A percentile compares a stretch with the other conserved stretches of the same genome.
phyloP scores from a whole-genome alignment of 2,888 invertebrate genomes.

The Polyommatus icarus region DNA sequence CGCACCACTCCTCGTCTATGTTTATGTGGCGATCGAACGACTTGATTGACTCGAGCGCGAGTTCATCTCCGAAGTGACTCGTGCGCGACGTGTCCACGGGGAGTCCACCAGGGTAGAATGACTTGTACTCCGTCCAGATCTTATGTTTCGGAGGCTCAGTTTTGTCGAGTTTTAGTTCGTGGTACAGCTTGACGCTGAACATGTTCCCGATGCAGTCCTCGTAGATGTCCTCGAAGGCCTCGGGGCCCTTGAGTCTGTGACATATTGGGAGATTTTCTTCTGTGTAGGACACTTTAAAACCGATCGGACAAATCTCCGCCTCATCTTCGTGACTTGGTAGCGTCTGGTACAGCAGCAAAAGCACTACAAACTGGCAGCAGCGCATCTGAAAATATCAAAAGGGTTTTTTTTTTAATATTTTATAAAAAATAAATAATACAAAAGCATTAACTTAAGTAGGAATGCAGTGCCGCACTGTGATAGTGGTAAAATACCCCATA shows the following conservation, averaged over 20 bases:
- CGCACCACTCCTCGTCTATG: conserved; percentile 59
- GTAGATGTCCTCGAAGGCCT: conserved; percentile 60
- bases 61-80: conserved; percentile 51
- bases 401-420: no score
- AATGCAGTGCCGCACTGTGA: no score
- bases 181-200: conserved; percentile 56
- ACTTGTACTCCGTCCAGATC: conserved; percentile 72
- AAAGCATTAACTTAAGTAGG: no score
- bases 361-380: not conserved
- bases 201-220: conserved; percentile 64
- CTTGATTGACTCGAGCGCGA: not conserved
- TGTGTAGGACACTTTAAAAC: conserved; percentile 55
- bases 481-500: no score
- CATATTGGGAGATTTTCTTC: conserved; percentile 53
- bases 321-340: not conserved
- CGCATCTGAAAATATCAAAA: conserved; percentile 16
- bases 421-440: no score
- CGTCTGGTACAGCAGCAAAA: not conserved
- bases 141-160: conserved; percentile 45
- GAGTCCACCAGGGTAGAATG: conserved; percentile 66
- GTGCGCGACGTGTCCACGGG: conserved; percentile 67
- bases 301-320: conserved; percentile 59
- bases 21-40: conserved; percentile 37
- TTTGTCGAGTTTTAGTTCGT: conserved; percentile 49
- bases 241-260: conserved; percentile 65